These are phyloP conservation scores for Scomber scombrus DNA, from an alignment of 2,113 vertebrate species.

Conservation along the genomic window DNA sequence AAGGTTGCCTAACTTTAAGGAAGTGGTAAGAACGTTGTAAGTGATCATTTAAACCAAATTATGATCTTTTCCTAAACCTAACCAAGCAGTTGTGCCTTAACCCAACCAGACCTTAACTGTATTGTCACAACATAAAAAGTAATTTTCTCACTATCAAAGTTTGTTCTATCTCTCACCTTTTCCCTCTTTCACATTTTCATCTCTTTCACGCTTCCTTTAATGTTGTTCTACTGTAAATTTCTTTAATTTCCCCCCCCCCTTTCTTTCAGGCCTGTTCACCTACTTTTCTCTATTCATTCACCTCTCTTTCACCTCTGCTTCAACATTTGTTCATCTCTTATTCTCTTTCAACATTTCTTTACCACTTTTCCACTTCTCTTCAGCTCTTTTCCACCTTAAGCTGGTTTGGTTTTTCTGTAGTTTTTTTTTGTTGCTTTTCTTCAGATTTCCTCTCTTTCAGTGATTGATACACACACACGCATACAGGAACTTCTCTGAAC, in stretches of 20 bases:
- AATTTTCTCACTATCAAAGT: no score
- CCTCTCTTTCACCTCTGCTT: background rate
- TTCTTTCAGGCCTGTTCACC: constrained; percentile 12
- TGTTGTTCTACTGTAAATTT: background rate
- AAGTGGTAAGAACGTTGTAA: no score
- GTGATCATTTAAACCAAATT: no score
- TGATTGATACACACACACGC: background rate
- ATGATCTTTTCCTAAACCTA: no score
- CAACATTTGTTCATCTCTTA: no score
- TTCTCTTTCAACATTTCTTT: background rate
- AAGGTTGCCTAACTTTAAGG: no score
- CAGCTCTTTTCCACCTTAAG: background rate
- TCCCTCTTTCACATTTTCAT: background rate
- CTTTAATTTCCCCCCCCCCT: constrained; percentile 15
- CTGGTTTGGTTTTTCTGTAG: background rate
- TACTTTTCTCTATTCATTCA: background rate
- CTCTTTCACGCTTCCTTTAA: no score
- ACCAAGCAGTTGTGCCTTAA: no score
- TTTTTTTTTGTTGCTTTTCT: background rate
- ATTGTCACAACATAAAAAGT: no score
- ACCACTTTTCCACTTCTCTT: background rate
- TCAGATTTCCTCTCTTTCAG: constrained; percentile 2
- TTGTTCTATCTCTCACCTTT: no score
- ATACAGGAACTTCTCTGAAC: fast-evolving
- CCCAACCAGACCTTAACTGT: no score